phyloP scores from a whole-genome alignment of 1,140 invertebrate genomes.

The Habropoda laboriosa region DNA sequence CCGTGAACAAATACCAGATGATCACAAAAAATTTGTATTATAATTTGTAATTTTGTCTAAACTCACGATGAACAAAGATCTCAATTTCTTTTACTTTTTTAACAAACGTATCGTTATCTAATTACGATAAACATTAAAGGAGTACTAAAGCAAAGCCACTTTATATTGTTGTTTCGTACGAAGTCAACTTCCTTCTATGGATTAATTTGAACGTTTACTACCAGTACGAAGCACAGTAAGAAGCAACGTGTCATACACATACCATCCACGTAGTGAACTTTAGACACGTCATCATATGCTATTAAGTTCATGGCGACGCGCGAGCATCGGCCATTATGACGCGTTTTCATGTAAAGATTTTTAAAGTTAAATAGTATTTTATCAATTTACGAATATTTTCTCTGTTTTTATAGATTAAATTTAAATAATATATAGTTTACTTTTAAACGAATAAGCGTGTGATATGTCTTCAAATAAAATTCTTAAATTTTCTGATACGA shows the following conservation, averaged over 20 bases:
- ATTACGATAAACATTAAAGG: not conserved
- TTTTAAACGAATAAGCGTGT: not conserved
- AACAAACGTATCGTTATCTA: not conserved
- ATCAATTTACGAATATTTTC: not conserved
- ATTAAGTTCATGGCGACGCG: constrained; percentile 9
- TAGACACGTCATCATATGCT: constrained; percentile 58
- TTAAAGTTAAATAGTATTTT: not conserved
- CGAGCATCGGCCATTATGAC: not conserved
- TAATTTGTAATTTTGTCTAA: not conserved
- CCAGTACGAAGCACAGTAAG: not conserved
- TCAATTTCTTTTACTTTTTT: not conserved
- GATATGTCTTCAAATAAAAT: not conserved
- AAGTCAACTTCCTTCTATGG: not conserved
- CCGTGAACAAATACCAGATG: not conserved
- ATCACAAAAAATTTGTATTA: not conserved
- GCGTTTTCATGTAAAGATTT: constrained; percentile 2
- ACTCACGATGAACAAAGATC: not conserved
- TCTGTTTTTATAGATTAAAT: not conserved
- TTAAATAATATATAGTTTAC: not conserved
- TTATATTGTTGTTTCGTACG: not conserved
- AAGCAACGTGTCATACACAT: constrained; percentile 55
- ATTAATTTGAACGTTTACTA: constrained; percentile 35
- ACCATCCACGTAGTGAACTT: constrained; percentile 52
- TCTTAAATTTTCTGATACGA: not conserved
- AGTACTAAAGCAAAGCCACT: not conserved